Percentiles rank a stretch among this genome's conserved stretches.
These are phyloP conservation scores for Prosapia bicincta DNA, from an alignment of 2,888 invertebrate genomes.

Conservation along the genomic window DNA sequence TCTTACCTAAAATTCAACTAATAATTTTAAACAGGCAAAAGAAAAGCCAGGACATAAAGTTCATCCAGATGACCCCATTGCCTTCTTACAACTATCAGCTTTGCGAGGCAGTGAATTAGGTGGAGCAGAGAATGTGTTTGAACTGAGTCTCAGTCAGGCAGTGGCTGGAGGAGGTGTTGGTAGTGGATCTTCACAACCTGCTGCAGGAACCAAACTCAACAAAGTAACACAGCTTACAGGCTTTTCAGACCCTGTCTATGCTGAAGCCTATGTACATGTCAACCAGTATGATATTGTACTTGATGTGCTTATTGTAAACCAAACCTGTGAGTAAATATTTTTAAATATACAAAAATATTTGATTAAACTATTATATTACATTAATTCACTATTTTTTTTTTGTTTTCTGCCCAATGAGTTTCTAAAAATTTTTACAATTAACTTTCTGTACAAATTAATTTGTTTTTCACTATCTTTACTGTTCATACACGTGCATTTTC, in stretches of 20 bases:
- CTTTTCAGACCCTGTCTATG: conserved; percentile 98
- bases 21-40: conserved; percentile 36
- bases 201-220: conserved; percentile 41
- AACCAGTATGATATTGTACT: conserved; percentile 98
- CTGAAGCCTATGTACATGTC: conserved; percentile 99
- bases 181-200: conserved; percentile 48
- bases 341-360: too few species aligned
- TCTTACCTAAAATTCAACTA: too few species aligned
- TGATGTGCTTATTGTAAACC: conserved; percentile 97
- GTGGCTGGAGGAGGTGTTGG: conserved; percentile 59
- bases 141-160: conserved; percentile 87
- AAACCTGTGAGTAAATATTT: conserved; percentile 72
- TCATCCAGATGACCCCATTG: conserved; percentile 68
- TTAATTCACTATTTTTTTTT: too few species aligned
- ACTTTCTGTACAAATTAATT: too few species aligned
- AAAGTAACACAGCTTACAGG: conserved; percentile 83
- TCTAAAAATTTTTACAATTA: too few species aligned
- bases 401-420: too few species aligned
- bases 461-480: too few species aligned
- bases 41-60: conserved; percentile 45
- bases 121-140: conserved; percentile 80
- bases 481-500: too few species aligned
- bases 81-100: conserved; percentile 71
- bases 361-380: too few species aligned
- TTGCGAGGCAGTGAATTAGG: conserved; percentile 59